These are phyloP conservation scores for Chrosomus eos DNA, from an alignment of 2,797 vertebrate genomes.

Conservation along the genomic window DNA sequence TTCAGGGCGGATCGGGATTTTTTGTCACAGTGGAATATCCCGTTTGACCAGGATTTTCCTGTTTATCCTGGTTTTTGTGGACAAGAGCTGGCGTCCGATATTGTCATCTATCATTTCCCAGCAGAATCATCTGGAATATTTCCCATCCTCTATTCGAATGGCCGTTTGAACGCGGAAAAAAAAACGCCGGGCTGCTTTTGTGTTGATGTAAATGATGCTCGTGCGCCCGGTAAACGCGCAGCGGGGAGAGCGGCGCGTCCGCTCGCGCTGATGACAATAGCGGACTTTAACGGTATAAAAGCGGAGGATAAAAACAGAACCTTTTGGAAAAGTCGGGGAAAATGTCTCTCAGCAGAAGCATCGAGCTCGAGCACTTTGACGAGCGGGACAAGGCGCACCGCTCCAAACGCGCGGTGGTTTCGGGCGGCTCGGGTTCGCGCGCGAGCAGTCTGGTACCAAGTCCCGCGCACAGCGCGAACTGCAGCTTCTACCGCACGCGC, in stretches of 20 bases:
- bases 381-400: conserved; percentile 88
- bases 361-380: conserved; percentile 96
- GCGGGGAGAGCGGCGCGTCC: neutral
- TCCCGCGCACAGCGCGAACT: conserved; percentile 96
- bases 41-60: neutral
- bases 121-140: conserved; percentile 23
- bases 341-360: conserved; percentile 82
- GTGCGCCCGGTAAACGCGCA: conserved; percentile 23
- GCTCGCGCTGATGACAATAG: conserved; percentile 28
- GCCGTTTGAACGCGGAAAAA: conserved; percentile 11
- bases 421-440: conserved; percentile 73
- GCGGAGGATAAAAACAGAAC: neutral
- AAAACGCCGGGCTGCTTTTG: conserved; percentile 38
- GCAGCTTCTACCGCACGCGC: conserved; percentile 96
- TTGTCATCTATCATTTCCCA: neutral
- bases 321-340: neutral
- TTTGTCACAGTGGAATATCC: neutral
- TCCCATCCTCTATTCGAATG: neutral
- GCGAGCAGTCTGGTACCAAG: conserved; percentile 94
- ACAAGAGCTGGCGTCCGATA: conserved; percentile 6
- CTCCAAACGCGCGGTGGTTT: conserved; percentile 63
- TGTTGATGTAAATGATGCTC: conserved; percentile 50
- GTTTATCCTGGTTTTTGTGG: neutral
- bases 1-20: conserved; percentile 8
- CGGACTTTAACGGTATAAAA: neutral